phyloP scores from a whole-genome alignment of 2,888 invertebrate species.

The Clitarchus hookeri region DNA sequence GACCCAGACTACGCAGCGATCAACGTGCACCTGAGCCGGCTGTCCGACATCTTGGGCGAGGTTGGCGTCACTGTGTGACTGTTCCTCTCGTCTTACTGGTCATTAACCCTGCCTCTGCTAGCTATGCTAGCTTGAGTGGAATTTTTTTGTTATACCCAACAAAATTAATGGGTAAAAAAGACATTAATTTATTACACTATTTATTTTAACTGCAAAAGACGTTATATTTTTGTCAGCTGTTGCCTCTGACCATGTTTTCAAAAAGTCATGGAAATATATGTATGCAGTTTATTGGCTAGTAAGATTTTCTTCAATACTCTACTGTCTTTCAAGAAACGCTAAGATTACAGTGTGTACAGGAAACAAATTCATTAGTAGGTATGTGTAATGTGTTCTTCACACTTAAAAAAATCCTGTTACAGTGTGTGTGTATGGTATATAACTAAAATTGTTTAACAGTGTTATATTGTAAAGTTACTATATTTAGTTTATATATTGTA shows the following conservation, averaged over 20 bases:
- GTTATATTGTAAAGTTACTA: neutral
- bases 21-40: conserved; percentile 71
- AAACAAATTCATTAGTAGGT: neutral
- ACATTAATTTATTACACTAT: neutral
- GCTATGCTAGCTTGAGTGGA: neutral
- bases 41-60: conserved; percentile 84
- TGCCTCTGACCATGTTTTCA: too few relatives aligned
- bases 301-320: neutral
- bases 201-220: neutral
- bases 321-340: neutral
- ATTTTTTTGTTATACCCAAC: neutral
- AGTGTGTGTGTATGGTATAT: neutral
- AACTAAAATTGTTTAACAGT: neutral
- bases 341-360: neutral
- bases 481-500: neutral
- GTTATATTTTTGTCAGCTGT: neutral
- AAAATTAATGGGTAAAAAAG: neutral
- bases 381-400: neutral
- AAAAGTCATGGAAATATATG: neutral
- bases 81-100: neutral
- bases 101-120: neutral
- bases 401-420: neutral
- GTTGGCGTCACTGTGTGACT: conserved; percentile 77
- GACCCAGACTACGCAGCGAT: conserved; percentile 50
- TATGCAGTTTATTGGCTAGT: neutral